Percentiles rank a stretch among this genome's conserved stretches.
These are phyloP conservation scores for Orchestia grillus DNA, from an alignment of 1,140 invertebrate genomes.

Conservation along the genomic window DNA sequence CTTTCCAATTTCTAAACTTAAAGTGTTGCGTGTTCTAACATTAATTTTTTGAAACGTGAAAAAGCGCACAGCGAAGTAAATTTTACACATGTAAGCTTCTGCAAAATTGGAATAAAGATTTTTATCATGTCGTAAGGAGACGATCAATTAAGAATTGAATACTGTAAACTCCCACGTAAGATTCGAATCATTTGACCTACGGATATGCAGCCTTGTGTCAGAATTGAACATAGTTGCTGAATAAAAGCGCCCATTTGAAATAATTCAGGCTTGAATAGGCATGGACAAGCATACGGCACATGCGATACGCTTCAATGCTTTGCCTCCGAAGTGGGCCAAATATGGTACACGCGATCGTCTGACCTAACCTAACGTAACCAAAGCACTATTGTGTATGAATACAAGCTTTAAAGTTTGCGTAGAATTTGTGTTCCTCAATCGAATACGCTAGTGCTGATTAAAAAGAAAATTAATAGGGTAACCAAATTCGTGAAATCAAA, in stretches of 20 bases:
- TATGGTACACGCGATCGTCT: too few relatives aligned
- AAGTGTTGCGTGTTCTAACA: too few relatives aligned
- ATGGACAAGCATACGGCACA: background rate
- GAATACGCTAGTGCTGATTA: too few relatives aligned
- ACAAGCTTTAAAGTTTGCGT: too few relatives aligned
- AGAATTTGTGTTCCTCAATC: too few relatives aligned
- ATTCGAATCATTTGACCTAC: background rate
- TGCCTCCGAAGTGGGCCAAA: too few relatives aligned
- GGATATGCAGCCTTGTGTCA: background rate
- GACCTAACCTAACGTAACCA: too few relatives aligned
- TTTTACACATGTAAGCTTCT: background rate
- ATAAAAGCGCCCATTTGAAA: background rate
- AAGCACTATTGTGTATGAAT: too few relatives aligned
- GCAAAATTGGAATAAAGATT: background rate
- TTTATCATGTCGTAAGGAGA: background rate
- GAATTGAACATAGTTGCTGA: background rate
- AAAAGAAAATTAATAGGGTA: too few relatives aligned
- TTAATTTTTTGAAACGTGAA: background rate
- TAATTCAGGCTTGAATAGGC: background rate
- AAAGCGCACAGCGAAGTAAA: background rate
- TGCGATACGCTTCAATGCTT: too few relatives aligned
- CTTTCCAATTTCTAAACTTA: too few relatives aligned
- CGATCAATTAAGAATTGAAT: background rate
- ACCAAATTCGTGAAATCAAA: too few relatives aligned
- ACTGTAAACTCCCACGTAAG: background rate